Base-by-base conservation (phyloP, 2,113 vertebrate species). In the Laticauda laticaudata region DNA sequence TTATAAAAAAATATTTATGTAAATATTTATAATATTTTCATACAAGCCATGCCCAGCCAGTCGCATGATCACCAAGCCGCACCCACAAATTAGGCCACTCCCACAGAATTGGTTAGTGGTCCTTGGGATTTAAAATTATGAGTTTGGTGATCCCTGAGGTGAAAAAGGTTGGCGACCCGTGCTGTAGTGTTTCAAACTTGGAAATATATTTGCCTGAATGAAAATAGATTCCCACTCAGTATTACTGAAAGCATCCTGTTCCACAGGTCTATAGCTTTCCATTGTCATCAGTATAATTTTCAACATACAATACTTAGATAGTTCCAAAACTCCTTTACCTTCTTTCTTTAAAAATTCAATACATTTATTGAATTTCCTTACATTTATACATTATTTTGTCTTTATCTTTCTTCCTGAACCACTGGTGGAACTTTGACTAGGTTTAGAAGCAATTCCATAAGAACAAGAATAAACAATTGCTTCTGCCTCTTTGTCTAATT, bases 141-240 rank as follows among this genome's bases (percentile, higher is more conserved):
- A 8, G 48, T 48, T 48, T 48, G 48, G 48, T 48, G 48, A 8
- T 48, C 48, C 48, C 48, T 48, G 48, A 48, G 48, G 48, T 48
- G 6, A 6, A 48, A 48, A 48, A 48, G 48, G 7, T 48, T 48
- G 7, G 48, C 5, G 48, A 48, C 48, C 48, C 48, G 1, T 48
- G 48, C 1, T 48, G 6, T 48, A 48, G 7, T 23, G 14, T n/a
- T 61, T 64, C 29, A 55, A 61, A 88, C 4, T 21, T 91, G 45
- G 20, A 29, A 24, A 53, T 2, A 3, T 0, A 34, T 0, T 0
- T 3, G 0, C 53, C 39, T 24, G 24, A 20, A 55, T 24, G 29
- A 26, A 59, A 55, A 90, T 9, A 64, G 0, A 45, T 7, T 15
- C 57, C 26, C 93, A 93, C 34, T 54, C 2, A 87, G 10, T 10